These are phyloP conservation scores for Aramus guarauna DNA, from an alignment of 2,113 vertebrate genomes.

Conservation along the genomic window DNA sequence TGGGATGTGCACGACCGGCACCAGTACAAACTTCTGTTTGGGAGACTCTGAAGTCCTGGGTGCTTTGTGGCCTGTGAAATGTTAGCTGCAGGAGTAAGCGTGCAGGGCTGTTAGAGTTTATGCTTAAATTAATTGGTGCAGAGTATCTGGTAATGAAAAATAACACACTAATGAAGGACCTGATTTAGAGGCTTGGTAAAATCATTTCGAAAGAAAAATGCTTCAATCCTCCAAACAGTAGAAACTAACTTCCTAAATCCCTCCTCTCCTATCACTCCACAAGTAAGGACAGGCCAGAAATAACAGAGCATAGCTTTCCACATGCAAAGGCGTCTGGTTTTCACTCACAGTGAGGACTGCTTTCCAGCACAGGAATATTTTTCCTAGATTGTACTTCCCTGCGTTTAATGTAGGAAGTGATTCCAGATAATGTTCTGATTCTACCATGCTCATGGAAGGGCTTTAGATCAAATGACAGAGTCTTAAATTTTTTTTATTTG, in stretches of 20 bases:
- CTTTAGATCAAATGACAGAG: neutral
- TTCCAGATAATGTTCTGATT: neutral
- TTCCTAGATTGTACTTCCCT: neutral
- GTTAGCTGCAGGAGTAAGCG: neutral
- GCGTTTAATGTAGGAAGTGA: neutral
- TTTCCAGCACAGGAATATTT: neutral
- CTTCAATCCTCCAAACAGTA: neutral
- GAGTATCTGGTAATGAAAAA: neutral
- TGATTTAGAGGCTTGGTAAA: neutral
- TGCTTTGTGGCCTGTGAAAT: neutral
- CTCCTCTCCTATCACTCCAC: neutral
- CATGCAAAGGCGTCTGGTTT: neutral
- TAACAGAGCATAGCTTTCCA: neutral
- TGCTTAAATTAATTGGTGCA: neutral
- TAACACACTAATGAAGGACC: neutral
- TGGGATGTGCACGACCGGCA: accelerated
- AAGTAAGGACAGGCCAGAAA: neutral
- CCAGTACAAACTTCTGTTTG: neutral
- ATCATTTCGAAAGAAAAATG: neutral
- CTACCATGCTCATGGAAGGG: neutral
- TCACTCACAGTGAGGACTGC: neutral
- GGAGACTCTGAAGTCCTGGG: neutral
- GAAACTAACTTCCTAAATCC: neutral
- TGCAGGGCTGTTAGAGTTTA: neutral
- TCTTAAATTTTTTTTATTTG: neutral